Conservation (phyloP, 2,797 vertebrate species). For the Bufotes viridis region DNA sequence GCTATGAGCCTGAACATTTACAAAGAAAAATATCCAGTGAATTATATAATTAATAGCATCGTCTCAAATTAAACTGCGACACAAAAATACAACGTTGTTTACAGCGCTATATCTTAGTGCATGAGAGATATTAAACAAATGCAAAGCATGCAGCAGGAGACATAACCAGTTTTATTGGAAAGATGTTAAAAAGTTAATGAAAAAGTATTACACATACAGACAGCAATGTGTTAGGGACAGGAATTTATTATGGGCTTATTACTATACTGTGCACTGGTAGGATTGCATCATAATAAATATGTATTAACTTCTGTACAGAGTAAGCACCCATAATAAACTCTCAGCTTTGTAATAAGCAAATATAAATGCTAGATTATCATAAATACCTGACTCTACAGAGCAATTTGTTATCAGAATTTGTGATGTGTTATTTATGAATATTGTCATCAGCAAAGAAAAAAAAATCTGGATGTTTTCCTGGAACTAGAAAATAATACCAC, state of each 20-base stretch:
- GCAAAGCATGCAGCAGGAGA: constrained; percentile 43
- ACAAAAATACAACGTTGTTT: constrained; percentile 36
- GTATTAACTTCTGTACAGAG: constrained; percentile 50
- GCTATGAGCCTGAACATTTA: background rate
- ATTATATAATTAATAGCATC: constrained; percentile 38
- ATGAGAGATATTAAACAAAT: constrained; percentile 45
- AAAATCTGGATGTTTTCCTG: constrained; percentile 73
- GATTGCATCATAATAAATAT: constrained; percentile 59
- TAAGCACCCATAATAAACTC: constrained; percentile 55
- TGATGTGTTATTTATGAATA: constrained; percentile 85
- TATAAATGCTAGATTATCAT: constrained; percentile 65
- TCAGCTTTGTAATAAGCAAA: constrained; percentile 60
- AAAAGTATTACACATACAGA: constrained; percentile 51
- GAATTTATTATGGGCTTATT: constrained; percentile 48
- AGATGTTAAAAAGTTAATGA: constrained; percentile 58
- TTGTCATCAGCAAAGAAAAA: constrained; percentile 69
- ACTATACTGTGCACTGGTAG: constrained; percentile 31
- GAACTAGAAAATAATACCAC: constrained; percentile 78
- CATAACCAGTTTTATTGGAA: constrained; percentile 50
- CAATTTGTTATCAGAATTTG: constrained; percentile 81
- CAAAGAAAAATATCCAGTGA: background rate
- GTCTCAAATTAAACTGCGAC: constrained; percentile 28
- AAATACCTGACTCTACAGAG: constrained; percentile 73
- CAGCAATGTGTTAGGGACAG: constrained; percentile 35
- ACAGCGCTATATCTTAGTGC: background rate